These are phyloP conservation scores for Drosophila pseudoananassae DNA, from an alignment of 1,140 invertebrate species.

Conservation along the genomic window DNA sequence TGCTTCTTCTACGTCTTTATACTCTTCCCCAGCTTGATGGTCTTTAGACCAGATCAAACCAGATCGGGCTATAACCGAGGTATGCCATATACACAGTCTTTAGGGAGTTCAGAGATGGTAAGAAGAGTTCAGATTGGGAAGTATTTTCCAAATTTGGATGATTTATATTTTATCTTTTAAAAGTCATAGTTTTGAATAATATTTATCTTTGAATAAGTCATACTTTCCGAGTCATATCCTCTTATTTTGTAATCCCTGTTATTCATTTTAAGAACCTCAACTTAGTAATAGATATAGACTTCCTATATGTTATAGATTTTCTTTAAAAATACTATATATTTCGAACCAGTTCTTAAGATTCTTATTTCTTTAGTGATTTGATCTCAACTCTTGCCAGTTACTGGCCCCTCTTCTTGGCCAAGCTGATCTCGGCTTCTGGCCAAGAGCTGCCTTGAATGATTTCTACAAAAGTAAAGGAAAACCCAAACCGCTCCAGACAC, in stretches of 20 bases:
- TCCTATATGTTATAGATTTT: too few species aligned
- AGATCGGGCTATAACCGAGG: constrained; percentile 20
- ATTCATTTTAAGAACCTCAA: constrained; percentile 1
- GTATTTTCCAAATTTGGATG: too few species aligned
- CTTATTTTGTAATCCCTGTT: background rate
- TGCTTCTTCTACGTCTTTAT: background rate
- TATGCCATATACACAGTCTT: background rate
- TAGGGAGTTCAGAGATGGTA: constrained; percentile 8
- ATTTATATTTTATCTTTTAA: too few species aligned
- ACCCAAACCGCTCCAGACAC: constrained; percentile 39
- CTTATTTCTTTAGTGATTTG: too few species aligned
- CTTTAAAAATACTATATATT: too few species aligned
- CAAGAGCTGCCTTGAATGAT: constrained; percentile 69
- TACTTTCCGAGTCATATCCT: too few species aligned
- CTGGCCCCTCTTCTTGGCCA: constrained; percentile 5
- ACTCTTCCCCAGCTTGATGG: background rate
- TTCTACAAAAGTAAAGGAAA: constrained; percentile 65
- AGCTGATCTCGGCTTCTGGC: background rate
- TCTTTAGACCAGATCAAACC: constrained; percentile 43
- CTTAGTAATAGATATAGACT: too few species aligned
- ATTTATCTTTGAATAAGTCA: too few species aligned
- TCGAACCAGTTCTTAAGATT: too few species aligned
- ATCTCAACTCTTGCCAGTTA: constrained; percentile 52
- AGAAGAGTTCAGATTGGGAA: constrained; percentile 5
- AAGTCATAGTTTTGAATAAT: too few species aligned